Evolutionary conservation across 2,888 invertebrate species (phyloP).

Genomic region (Troglohyphantes excavatus): DNA sequence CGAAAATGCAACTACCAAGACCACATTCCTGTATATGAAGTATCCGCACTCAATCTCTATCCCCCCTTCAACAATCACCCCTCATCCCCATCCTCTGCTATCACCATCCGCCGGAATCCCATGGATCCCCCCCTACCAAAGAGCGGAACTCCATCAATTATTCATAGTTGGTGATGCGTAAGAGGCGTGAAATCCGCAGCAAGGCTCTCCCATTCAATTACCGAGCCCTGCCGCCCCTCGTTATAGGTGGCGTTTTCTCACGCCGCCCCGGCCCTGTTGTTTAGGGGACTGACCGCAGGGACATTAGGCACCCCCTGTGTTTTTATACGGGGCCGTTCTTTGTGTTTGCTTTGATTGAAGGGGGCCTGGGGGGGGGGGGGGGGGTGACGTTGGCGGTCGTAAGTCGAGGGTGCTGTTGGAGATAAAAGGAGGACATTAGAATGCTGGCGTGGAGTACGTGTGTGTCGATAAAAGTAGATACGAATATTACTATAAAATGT

Average conservation of each 20-base stretch:
- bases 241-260: slow-evolving; percentile 71
- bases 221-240: slow-evolving; percentile 33
- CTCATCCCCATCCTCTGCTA: neutral
- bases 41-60: neutral
- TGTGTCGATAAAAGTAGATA: too few relatives aligned
- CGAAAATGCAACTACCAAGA: too few relatives aligned
- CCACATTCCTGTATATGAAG: too few relatives aligned
- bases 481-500: too few relatives aligned
- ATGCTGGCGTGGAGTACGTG: too few relatives aligned
- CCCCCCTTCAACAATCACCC: neutral
- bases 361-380: neutral
- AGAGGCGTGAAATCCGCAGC: slow-evolving; percentile 75
- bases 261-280: slow-evolving; percentile 32
- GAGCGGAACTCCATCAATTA: slow-evolving; percentile 73
- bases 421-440: slow-evolving; percentile 10
- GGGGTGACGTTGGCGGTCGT: too few relatives aligned
- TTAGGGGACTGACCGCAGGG: slow-evolving; percentile 73
- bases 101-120: neutral
- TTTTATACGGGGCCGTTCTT: slow-evolving; percentile 26
- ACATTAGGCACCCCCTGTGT: slow-evolving; percentile 53
- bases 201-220: slow-evolving; percentile 67
- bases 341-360: slow-evolving; percentile 52
- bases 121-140: too few relatives aligned
- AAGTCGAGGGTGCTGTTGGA: slow-evolving; percentile 14
- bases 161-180: slow-evolving; percentile 76